Evolutionary conservation across 2,113 vertebrate genomes (phyloP), one percentile per base, ranked within the genome.

Genomic region (Cyanoderma ruficeps): DNA sequence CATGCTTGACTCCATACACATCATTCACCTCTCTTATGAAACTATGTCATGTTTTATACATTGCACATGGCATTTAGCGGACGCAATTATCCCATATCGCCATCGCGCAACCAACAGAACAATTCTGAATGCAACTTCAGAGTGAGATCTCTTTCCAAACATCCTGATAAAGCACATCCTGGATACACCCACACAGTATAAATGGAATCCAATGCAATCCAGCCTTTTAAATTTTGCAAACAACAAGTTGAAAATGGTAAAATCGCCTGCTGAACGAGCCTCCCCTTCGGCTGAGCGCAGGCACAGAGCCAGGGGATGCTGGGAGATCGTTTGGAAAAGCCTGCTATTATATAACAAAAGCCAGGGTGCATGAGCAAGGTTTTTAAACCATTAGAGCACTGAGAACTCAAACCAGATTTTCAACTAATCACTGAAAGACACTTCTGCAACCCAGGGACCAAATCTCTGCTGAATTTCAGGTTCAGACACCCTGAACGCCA

Each of bases 371-470:
- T 23, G 77, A 95, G 69, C 80, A 91, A 95, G 86, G 83, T 89
- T 92, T 93, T 93, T 53, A 95, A 96, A 89, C 69, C 65, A 79
- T 90, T 92, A 93, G 69, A 90, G 67, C 90, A 61, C 90, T 65
- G 88, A 83, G 90, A 96, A 96, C 80, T 94, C 96, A 94, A 96
- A 96, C 27, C 93, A 97, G 92, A 96, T 95, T 97, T 95, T 78
- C 83, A 90, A 57, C 92, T 93, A 75, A 94, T 78, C 90, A 65
- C 69, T n/a, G 46, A 71, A 90, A 93, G 92, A 72, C 80, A 75
- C 72, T 94, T 87, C 56, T 92, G 65, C 1, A 0, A 92, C 56
- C 82, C 22, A 37, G 83, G 83, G 76, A 93, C 69, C 65, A 78
- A 64, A 89, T 42, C 69, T 64, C 80, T 60, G 72, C 64, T 84